A percentile compares a stretch with the other conserved stretches of the same genome.
Conservation (phyloP, 2,113 vertebrate genomes). For the Chaenocephalus aceratus region DNA sequence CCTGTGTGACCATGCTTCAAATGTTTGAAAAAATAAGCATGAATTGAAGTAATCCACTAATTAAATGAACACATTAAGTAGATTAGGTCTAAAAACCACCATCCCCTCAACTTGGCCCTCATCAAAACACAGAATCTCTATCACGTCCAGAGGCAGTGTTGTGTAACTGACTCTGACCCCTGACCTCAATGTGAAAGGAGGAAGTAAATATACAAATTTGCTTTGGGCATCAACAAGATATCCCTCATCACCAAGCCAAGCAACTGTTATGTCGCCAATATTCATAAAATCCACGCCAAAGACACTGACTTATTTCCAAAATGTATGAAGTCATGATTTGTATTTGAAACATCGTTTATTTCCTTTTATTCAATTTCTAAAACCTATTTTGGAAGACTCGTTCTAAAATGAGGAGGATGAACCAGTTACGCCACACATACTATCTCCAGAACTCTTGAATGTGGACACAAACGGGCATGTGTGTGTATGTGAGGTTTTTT, state of each 20-base stretch:
- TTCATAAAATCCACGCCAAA: constrained; percentile 5
- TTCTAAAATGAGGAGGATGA: constrained; percentile 25
- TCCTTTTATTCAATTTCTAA: constrained; percentile 1
- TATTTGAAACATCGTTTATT: too few relatives aligned
- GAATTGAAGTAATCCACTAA: neutral
- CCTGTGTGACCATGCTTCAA: neutral
- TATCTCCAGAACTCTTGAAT: constrained; percentile 33
- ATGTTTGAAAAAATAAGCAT: neutral
- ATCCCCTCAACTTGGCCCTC: neutral
- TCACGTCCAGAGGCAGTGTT: constrained; percentile 10
- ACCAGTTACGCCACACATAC: constrained; percentile 37
- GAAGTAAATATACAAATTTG: constrained; percentile 24
- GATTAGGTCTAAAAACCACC: neutral
- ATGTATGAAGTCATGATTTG: neutral
- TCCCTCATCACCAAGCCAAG: constrained; percentile 17
- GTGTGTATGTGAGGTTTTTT: constrained; percentile 5
- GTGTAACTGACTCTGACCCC: constrained; percentile 26
- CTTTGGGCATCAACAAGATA: constrained; percentile 24
- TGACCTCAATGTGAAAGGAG: constrained; percentile 9
- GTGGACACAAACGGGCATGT: constrained; percentile 5
- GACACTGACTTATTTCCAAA: constrained; percentile 5
- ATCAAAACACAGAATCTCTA: constrained; percentile 15
- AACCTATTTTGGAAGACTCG: constrained; percentile 8
- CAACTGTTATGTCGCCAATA: constrained; percentile 7
- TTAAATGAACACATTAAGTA: neutral